These are phyloP conservation scores for Rhinopomastus cyanomelas DNA, from an alignment of 2,113 vertebrate species.

Conservation along the genomic window DNA sequence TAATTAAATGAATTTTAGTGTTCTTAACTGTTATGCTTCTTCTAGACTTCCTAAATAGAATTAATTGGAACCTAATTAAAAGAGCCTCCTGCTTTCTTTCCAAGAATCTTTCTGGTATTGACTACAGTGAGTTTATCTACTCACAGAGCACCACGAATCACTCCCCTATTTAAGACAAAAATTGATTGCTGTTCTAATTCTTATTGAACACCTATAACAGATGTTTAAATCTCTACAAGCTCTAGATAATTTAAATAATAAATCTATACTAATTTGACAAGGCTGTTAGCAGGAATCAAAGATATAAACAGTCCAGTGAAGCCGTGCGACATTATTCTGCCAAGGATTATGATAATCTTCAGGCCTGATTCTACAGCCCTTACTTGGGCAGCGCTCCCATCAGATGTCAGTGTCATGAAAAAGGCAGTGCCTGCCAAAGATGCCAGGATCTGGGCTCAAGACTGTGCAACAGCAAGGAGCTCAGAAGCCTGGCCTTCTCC, in stretches of 20 bases:
- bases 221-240: slow-evolving; percentile 74
- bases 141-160: slow-evolving; percentile 63
- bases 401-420: neutral
- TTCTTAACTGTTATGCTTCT: slow-evolving; percentile 55
- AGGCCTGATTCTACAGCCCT: neutral
- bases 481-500: neutral
- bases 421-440: neutral
- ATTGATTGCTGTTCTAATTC: slow-evolving; percentile 74
- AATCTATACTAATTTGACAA: slow-evolving; percentile 70
- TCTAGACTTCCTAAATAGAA: slow-evolving; percentile 42
- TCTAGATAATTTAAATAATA: slow-evolving; percentile 77
- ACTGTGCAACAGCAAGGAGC: neutral
- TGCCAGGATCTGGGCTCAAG: neutral
- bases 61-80: slow-evolving; percentile 66
- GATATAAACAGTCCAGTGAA: slow-evolving; percentile 55
- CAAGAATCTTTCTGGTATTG: slow-evolving; percentile 25
- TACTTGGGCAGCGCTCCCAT: neutral
- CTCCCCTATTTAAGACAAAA: slow-evolving; percentile 64
- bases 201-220: slow-evolving; percentile 75
- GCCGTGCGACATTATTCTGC: neutral
- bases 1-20: slow-evolving; percentile 55
- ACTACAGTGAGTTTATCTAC: slow-evolving; percentile 35
- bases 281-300: slow-evolving; percentile 53
- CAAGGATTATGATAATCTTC: neutral
- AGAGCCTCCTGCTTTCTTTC: slow-evolving; percentile 51